A percentile compares a stretch with the other conserved stretches of the same genome.
Evolutionary conservation across 2,888 invertebrate species (phyloP).

Genomic region (Apodemia mormo): DNA sequence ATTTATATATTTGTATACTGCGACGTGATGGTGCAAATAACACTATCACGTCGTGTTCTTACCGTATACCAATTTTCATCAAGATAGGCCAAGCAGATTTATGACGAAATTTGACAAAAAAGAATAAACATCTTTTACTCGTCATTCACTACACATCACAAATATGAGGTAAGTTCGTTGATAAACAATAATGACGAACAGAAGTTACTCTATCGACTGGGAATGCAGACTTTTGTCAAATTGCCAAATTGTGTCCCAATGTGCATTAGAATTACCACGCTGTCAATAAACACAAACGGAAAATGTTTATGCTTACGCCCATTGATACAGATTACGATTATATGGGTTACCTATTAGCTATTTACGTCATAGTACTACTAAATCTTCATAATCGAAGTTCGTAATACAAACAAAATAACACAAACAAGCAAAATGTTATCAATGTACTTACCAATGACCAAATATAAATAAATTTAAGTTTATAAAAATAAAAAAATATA

Average conservation of each 20-base stretch:
- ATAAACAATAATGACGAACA: conserved; percentile 22
- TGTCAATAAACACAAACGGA: conserved; percentile 4
- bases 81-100: no score
- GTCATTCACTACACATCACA: not conserved
- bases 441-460: not conserved
- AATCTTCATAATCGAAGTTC: not conserved
- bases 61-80: no score
- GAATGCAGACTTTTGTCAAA: conserved; percentile 44
- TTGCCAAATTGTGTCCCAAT: conserved; percentile 40
- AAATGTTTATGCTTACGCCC: not conserved
- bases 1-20: no score
- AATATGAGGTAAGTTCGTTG: conserved; percentile 1
- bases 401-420: not conserved
- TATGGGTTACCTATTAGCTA: conserved; percentile 12
- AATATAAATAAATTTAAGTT: not conserved
- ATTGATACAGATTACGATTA: conserved; percentile 5
- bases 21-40: no score
- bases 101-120: not conserved
- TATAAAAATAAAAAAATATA: no score
- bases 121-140: not conserved
- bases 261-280: conserved; percentile 1
- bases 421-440: not conserved
- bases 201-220: conserved; percentile 40
- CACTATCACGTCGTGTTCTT: no score
- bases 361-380: not conserved